phyloP scores from a whole-genome alignment of 2,888 invertebrate genomes.

The Xestia ashworthii region DNA sequence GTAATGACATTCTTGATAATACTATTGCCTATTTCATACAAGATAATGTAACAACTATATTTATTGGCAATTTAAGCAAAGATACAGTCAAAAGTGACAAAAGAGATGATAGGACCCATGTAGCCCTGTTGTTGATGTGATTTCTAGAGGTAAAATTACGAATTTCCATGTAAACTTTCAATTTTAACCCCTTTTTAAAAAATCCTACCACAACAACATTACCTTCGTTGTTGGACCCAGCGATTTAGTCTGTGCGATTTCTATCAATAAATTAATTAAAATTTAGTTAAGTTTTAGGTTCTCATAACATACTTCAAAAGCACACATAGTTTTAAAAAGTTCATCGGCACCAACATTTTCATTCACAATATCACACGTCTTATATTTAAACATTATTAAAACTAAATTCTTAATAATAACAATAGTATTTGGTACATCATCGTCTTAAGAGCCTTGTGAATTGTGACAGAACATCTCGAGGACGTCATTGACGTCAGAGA shows the following conservation, averaged over 20 bases:
- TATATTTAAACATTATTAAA: conserved; percentile 3
- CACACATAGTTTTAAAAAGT: not conserved
- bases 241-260: not conserved
- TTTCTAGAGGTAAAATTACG: not conserved
- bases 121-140: not conserved
- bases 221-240: not conserved
- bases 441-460: conserved; percentile 54
- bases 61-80: not conserved
- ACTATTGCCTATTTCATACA: not conserved
- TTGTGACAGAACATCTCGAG: conserved; percentile 69
- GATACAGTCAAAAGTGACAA: not conserved
- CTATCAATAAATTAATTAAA: not conserved
- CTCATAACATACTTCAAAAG: not conserved
- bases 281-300: not conserved
- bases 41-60: not conserved
- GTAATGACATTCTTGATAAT: not conserved
- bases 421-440: conserved; percentile 47
- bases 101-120: not conserved
- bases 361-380: not conserved
- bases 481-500: conserved; percentile 74
- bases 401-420: conserved; percentile 35
- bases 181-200: not conserved
- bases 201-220: not conserved
- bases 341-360: not conserved
- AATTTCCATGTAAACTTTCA: not conserved